Evolutionary conservation across 2,113 vertebrate genomes (phyloP).

Genomic region (Cheirogaleus medius): DNA sequence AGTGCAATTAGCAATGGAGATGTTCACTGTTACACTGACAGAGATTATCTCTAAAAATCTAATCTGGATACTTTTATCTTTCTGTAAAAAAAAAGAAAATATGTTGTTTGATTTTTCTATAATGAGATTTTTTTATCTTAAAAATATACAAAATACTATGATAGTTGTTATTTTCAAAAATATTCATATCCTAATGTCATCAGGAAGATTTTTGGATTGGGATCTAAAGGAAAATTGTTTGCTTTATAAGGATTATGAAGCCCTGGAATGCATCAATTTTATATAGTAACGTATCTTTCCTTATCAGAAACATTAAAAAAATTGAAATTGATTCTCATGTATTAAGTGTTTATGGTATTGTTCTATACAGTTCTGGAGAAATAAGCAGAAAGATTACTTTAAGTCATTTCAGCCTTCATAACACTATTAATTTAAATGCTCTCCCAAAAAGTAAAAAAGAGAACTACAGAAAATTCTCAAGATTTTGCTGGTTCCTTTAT

Average conservation of each 20-base stretch:
- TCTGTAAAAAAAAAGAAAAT: background rate
- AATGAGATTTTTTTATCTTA: slow-evolving; percentile 20
- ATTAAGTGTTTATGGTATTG: background rate
- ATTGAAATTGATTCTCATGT: background rate
- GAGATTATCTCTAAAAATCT: background rate
- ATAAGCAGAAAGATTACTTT: background rate
- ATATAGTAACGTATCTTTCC: background rate
- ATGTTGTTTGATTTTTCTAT: background rate
- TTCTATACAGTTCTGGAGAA: background rate
- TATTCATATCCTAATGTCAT: background rate
- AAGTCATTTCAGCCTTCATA: background rate
- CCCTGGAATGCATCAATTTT: background rate
- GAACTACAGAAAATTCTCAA: background rate
- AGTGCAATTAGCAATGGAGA: background rate
- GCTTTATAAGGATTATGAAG: background rate
- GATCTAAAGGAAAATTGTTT: background rate
- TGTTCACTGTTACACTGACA: background rate
- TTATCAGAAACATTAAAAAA: slow-evolving; percentile 24
- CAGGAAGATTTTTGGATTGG: background rate
- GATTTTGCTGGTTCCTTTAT: background rate
- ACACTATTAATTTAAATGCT: background rate
- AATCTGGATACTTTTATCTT: background rate
- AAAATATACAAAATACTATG: background rate
- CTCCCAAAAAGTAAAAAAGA: background rate
- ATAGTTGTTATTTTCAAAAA: background rate